Conservation (phyloP, 2,113 vertebrate genomes). For the Alouatta palliata region DNA sequence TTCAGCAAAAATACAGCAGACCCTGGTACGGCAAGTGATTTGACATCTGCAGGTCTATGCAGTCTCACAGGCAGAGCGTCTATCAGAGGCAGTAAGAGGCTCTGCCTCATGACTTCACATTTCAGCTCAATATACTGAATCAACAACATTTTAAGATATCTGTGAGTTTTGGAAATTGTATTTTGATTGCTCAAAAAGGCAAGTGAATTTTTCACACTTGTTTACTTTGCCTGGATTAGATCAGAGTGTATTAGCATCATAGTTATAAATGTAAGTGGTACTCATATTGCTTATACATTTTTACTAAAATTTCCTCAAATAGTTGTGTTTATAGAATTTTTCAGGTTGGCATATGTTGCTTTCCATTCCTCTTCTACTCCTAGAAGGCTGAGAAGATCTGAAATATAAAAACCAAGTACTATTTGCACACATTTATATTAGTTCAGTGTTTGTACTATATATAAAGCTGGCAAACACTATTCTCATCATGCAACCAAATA, state of each 20-base stretch:
- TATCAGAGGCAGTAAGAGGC: neutral
- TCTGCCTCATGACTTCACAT: neutral
- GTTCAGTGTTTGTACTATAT: neutral
- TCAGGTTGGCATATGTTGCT: neutral
- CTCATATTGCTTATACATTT: neutral
- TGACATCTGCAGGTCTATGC: neutral
- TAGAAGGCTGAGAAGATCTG: neutral
- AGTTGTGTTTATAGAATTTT: neutral
- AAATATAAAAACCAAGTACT: conserved; percentile 40
- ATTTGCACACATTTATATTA: neutral
- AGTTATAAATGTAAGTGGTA: neutral
- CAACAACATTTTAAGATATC: neutral
- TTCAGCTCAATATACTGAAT: neutral
- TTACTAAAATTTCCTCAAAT: conserved; percentile 32
- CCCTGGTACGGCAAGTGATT: too few species aligned
- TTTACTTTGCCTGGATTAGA: conserved; percentile 30
- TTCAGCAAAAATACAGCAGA: neutral
- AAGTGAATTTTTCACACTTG: conserved; percentile 15
- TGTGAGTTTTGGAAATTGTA: neutral
- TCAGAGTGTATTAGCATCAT: neutral
- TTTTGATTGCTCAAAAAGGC: conserved; percentile 32
- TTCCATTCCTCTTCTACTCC: neutral
- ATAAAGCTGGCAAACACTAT: neutral
- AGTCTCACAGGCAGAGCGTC: neutral
- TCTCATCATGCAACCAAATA: neutral